Conservation (phyloP, 2,113 vertebrate species). For the Australoheros scitulus region DNA sequence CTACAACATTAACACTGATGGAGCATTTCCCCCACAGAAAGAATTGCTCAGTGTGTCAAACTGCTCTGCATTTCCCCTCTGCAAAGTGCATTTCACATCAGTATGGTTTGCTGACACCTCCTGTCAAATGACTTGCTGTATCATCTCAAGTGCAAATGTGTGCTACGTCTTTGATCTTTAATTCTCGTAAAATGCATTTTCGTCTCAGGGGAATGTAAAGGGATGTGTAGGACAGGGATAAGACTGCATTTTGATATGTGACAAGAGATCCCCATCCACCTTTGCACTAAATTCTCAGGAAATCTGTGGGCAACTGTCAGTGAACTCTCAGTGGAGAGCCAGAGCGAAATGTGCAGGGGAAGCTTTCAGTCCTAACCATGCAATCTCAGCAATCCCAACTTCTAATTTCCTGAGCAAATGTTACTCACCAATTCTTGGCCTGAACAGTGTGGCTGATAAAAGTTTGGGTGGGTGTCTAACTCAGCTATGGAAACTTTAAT, state of each 20-base stretch:
- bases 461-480: conserved; percentile 18
- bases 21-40: neutral
- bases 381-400: conserved; percentile 16
- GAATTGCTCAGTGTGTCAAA: neutral
- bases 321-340: conserved; percentile 19
- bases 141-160: conserved; percentile 1
- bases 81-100: neutral
- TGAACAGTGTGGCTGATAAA: conserved; percentile 29
- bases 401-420: conserved; percentile 47
- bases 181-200: neutral
- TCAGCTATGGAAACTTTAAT: conserved; percentile 27
- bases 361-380: neutral
- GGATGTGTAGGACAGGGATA: neutral
- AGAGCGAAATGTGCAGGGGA: conserved; percentile 22
- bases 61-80: neutral
- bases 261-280: neutral
- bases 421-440: conserved; percentile 13
- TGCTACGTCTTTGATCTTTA: neutral
- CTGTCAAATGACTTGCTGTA: conserved; percentile 7
- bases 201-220: neutral
- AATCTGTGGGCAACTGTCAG: conserved; percentile 34
- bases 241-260: conserved; percentile 17
- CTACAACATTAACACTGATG: neutral
- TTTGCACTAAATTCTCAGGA: conserved; percentile 22
- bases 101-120: conserved; percentile 4